A percentile compares a stretch with the other conserved stretches of the same genome.
phyloP scores from a whole-genome alignment of 30 jellyfish, hydroid and myxozoan species.

The Aurelia sp. region DNA sequence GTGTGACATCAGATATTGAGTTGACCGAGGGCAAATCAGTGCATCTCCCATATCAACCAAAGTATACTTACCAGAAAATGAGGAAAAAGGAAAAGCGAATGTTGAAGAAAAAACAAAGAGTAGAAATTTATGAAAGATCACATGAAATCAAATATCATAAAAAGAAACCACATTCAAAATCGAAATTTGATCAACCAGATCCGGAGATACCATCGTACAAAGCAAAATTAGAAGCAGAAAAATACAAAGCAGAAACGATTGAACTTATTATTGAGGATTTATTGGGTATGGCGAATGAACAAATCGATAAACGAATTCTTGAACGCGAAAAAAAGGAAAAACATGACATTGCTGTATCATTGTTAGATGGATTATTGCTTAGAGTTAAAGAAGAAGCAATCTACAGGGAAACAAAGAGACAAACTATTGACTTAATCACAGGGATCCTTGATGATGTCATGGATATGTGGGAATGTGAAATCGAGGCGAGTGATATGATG shows the following conservation, averaged over 20 bases:
- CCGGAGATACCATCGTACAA: slow-evolving; percentile 63
- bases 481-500: slow-evolving; percentile 15
- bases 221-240: slow-evolving; percentile 35
- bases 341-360: not conserved
- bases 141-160: not conserved
- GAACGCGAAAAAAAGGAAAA: slow-evolving; percentile 1
- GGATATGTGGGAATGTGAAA: slow-evolving; percentile 64
- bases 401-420: slow-evolving; percentile 15
- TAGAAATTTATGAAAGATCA: slow-evolving; percentile 24
- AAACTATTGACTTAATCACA: not conserved
- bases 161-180: not conserved
- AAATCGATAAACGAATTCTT: not conserved
- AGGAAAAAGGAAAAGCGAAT: slow-evolving; percentile 32
- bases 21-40: not conserved
- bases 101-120: slow-evolving; percentile 26
- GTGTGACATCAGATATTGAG: too few relatives aligned
- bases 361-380: slow-evolving; percentile 1
- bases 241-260: slow-evolving; percentile 2
- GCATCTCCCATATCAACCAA: not conserved
- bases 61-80: slow-evolving; percentile 26
- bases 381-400: slow-evolving; percentile 5
- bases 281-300: not conserved
- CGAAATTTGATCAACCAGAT: slow-evolving; percentile 14
- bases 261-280: not conserved
- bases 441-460: slow-evolving; percentile 48